phyloP scores from a whole-genome alignment of 2,888 invertebrate genomes.

The Trissoscelio sp. region DNA sequence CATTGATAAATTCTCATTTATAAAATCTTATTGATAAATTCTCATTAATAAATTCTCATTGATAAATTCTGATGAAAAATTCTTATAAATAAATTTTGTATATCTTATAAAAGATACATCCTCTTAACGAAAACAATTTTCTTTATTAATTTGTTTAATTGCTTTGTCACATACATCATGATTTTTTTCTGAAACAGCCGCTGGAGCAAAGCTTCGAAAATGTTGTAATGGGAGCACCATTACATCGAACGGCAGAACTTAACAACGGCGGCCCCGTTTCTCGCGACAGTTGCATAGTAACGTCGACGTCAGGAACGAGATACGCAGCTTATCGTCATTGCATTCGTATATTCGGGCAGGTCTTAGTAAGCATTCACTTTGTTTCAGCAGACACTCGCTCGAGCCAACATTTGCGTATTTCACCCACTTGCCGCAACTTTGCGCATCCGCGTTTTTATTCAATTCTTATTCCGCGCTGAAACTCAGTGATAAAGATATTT shows the following conservation, averaged over 20 bases:
- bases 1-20: too few relatives aligned
- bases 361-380: constrained; percentile 55
- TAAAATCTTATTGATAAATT: too few relatives aligned
- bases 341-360: constrained; percentile 54
- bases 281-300: constrained; percentile 37
- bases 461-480: constrained; percentile 7
- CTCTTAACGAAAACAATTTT: neutral
- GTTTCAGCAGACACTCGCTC: constrained; percentile 46
- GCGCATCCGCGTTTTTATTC: constrained; percentile 24
- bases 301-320: constrained; percentile 42
- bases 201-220: neutral
- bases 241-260: constrained; percentile 26
- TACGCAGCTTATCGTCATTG: constrained; percentile 58
- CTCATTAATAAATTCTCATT: too few relatives aligned
- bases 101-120: too few relatives aligned
- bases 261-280: constrained; percentile 32
- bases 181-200: neutral
- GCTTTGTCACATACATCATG: neutral
- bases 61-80: too few relatives aligned
- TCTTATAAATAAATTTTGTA: too few relatives aligned
- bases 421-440: constrained; percentile 52
- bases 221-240: constrained; percentile 31
- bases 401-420: constrained; percentile 63
- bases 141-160: too few relatives aligned
- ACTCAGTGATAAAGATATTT: neutral